These are phyloP conservation scores for Diploptera punctata DNA, from an alignment of 2,888 invertebrate genomes.

Conservation along the genomic window DNA sequence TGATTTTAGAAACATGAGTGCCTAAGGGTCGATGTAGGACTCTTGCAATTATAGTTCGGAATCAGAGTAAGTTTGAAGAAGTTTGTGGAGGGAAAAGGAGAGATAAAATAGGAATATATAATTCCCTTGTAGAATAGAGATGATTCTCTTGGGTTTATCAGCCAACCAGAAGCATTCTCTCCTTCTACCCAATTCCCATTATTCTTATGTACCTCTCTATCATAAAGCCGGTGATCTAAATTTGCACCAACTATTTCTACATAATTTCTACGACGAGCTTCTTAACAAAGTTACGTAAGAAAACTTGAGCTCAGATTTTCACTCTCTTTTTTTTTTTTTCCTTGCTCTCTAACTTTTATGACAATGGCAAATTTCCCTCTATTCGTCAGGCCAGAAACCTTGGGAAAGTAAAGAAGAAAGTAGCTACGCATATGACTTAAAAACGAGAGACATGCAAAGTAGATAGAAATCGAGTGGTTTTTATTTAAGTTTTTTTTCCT, in stretches of 20 bases:
- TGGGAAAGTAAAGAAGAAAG: not conserved
- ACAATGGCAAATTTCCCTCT: not conserved
- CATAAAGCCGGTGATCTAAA: not conserved
- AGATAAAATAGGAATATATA: too few species aligned
- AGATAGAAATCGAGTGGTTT: not conserved
- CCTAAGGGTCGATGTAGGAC: too few species aligned
- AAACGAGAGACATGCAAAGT: not conserved
- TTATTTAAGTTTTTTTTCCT: not conserved
- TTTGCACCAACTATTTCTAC: not conserved
- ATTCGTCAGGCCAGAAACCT: not conserved
- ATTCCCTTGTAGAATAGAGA: too few species aligned
- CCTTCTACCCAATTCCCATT: too few species aligned
- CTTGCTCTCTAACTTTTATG: not conserved
- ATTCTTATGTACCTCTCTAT: not conserved
- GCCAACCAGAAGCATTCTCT: too few species aligned
- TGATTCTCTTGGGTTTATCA: too few species aligned
- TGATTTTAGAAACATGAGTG: too few species aligned
- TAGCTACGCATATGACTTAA: not conserved
- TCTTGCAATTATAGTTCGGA: too few species aligned
- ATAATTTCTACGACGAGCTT: not conserved
- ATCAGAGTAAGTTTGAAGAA: too few species aligned
- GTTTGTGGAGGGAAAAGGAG: too few species aligned
- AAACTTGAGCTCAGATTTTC: too few species aligned
- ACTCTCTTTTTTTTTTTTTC: not conserved
- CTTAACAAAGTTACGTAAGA: not conserved